A percentile compares a stretch with the other conserved stretches of the same genome.
Evolutionary conservation across 2,888 invertebrate species (phyloP).

Genomic region (Eupithecia abbreviata): DNA sequence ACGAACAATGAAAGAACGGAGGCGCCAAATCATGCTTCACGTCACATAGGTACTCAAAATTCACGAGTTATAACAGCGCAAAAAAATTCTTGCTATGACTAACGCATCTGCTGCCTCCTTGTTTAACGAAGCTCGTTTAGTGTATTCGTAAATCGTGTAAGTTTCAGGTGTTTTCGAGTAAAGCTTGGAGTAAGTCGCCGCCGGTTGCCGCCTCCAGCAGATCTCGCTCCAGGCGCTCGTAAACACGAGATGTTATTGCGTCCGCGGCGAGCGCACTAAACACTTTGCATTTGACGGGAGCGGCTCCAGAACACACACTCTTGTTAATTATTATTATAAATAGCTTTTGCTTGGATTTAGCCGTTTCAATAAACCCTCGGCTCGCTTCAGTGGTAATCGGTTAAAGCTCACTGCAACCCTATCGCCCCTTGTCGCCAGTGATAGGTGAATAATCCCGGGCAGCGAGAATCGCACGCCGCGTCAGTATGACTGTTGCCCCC

Average conservation of each 20-base stretch:
- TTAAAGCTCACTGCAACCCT: background rate
- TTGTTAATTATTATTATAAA: slow-evolving; percentile 38
- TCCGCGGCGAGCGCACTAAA: slow-evolving; percentile 34
- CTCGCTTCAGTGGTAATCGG: background rate
- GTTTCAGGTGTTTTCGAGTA: background rate
- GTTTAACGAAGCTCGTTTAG: background rate
- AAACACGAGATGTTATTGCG: slow-evolving; percentile 31
- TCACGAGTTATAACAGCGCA: background rate
- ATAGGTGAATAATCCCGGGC: background rate
- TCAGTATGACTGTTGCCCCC: background rate
- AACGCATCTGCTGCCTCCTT: background rate
- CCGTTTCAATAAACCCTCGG: background rate
- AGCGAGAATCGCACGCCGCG: background rate
- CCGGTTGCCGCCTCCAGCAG: slow-evolving; percentile 20
- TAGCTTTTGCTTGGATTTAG: slow-evolving; percentile 19
- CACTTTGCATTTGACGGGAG: slow-evolving; percentile 37
- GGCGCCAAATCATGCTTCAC: background rate
- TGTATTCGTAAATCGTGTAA: background rate
- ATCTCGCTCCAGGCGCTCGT: slow-evolving; percentile 24
- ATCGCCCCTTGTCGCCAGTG: background rate
- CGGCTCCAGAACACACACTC: slow-evolving; percentile 26
- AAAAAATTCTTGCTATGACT: background rate
- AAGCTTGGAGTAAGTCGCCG: background rate
- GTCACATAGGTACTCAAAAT: background rate
- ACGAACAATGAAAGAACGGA: slow-evolving; percentile 3